These are phyloP conservation scores for Thera obeliscata DNA, from an alignment of 2,888 invertebrate genomes.

Conservation along the genomic window DNA sequence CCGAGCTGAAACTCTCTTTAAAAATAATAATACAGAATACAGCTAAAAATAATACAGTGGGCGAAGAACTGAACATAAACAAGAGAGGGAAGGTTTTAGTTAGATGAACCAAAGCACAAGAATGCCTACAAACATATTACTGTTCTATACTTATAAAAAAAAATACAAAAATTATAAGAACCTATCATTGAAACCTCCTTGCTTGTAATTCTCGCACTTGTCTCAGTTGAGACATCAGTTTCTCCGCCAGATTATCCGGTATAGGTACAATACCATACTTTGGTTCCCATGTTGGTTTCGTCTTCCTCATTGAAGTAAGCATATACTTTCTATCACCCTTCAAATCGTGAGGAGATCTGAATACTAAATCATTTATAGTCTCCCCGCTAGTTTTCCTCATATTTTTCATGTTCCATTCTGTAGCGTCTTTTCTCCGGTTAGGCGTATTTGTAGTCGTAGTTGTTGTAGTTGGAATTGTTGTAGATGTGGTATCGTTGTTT, in stretches of 20 bases:
- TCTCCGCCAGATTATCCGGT: slow-evolving; percentile 61
- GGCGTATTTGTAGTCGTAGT: neutral
- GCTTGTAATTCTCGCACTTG: slow-evolving; percentile 46
- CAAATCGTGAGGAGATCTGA: slow-evolving; percentile 19
- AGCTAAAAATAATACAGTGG: too few species aligned
- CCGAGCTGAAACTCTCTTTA: too few species aligned
- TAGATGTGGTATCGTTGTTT: slow-evolving; percentile 17
- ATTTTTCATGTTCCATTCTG: neutral
- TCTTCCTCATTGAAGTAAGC: slow-evolving; percentile 53
- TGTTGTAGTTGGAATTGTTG: slow-evolving; percentile 16
- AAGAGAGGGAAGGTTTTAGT: too few species aligned
- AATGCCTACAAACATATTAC: too few species aligned
- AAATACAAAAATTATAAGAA: neutral
- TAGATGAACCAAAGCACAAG: too few species aligned
- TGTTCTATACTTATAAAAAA: neutral
- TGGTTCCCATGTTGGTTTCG: slow-evolving; percentile 58
- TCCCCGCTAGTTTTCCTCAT: slow-evolving; percentile 3
- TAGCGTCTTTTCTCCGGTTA: neutral
- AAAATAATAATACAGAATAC: too few species aligned
- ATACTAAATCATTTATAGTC: slow-evolving; percentile 5
- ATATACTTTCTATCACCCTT: slow-evolving; percentile 49
- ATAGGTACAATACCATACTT: slow-evolving; percentile 68
- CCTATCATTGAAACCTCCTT: slow-evolving; percentile 13
- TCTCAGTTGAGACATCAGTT: slow-evolving; percentile 56
- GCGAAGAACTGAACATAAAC: too few species aligned